Evolutionary conservation across 2,113 vertebrate species (phyloP), one percentile per base, ranked within the genome.

Genomic region (Dromaius novaehollandiae): DNA sequence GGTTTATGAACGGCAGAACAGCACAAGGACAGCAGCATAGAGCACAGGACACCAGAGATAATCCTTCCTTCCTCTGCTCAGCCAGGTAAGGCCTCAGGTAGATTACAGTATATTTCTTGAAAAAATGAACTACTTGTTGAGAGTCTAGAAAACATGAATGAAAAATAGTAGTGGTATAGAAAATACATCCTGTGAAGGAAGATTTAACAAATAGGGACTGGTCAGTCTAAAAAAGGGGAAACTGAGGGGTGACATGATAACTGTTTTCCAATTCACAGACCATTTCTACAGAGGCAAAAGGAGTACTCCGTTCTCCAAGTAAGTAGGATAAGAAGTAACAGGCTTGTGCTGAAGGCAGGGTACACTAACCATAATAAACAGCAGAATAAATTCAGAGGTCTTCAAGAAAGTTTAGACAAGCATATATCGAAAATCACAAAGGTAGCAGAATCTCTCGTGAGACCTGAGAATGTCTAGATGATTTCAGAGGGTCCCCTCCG

Each of bases 271-370:
- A 90, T 78, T 66, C 42, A 86, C 77, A 24, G 44, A 44, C 6
- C 34, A 32, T 70, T 40, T 77, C 25, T 53, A 6, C 5, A 7
- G 8, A 56, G 22, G 38, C 8, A 74, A 76, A 73, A 76, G 20
- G 3, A 86, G 56, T 32, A 44, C 8, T 9, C 28, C 28, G 1
- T 51, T 80, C 38, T 65, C 12, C 24, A 48, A 55, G 26, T 46
- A 93, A 84, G 80, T 9, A 61, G 9, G 60, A 66, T 71, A 81
- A 92, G 82, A 86, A 86, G 50, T 38, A 69, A 95, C 36, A 82
- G 28, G 20, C 22, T 84, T 86, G 18, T 66, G 28, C 36, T 71
- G 21, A 56, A 68, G 56, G 44, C 65, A 92, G n/a, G 11, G 20
- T 75, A 53, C 11, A 40, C 78, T 86, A 78, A 78, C 26, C 15